Evolutionary conservation across 1,140 invertebrate species (phyloP).

Genomic region (Neuroterus valhalla): DNA sequence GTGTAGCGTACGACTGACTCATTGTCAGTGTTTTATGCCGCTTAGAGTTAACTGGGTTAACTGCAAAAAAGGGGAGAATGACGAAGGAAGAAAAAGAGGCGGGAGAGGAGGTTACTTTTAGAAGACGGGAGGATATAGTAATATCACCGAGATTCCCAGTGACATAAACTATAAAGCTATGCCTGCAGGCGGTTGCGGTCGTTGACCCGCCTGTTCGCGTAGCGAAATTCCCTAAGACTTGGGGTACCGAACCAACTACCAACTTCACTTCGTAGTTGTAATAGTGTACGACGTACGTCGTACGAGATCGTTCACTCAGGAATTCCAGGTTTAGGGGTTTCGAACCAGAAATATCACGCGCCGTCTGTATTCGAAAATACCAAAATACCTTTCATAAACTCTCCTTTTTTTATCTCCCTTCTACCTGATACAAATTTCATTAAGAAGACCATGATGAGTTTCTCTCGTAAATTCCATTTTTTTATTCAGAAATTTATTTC

Average conservation of each 20-base stretch:
- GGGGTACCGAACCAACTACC: too few species aligned
- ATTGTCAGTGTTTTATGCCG: slow-evolving; percentile 15
- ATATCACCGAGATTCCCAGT: not conserved
- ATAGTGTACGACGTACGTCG: too few species aligned
- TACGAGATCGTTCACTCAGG: slow-evolving; percentile 9
- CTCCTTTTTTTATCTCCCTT: not conserved
- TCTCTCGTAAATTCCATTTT: not conserved
- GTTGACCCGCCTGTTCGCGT: slow-evolving; percentile 21
- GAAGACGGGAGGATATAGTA: not conserved
- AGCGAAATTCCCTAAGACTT: slow-evolving; percentile 20
- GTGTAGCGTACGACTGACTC: not conserved
- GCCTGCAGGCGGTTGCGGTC: not conserved
- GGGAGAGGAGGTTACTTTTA: not conserved
- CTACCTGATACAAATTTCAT: not conserved
- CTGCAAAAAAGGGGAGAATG: not conserved
- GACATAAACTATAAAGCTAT: not conserved
- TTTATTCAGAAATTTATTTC: not conserved
- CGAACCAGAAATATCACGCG: slow-evolving; percentile 26
- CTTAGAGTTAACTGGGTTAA: not conserved
- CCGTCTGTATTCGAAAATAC: slow-evolving; percentile 14
- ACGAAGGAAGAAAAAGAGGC: not conserved
- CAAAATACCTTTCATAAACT: slow-evolving; percentile 21
- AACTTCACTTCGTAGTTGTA: not conserved
- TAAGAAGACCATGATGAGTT: not conserved
- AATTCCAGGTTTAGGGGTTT: slow-evolving; percentile 27